phyloP scores from a whole-genome alignment of 2,113 vertebrate species.

The Lagenorhynchus albirostris region DNA sequence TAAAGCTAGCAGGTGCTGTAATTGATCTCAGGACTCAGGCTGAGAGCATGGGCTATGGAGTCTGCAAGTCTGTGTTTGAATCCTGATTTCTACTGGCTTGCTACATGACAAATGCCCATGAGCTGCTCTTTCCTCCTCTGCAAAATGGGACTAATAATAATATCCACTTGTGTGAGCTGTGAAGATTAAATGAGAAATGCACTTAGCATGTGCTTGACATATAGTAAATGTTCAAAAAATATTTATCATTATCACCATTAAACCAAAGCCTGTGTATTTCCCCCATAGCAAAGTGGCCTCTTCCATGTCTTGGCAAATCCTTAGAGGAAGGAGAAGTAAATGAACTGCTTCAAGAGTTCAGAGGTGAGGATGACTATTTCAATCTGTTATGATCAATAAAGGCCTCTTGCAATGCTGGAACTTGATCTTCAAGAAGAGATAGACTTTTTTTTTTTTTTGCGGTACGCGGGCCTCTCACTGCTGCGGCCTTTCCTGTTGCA shows the following conservation, averaged over 20 bases:
- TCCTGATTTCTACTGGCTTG: background rate
- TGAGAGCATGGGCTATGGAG: background rate
- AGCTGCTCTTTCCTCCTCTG: background rate
- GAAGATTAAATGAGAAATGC: constrained; percentile 8
- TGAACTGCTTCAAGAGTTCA: background rate
- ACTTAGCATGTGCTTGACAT: background rate
- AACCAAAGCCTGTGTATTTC: background rate
- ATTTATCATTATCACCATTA: background rate
- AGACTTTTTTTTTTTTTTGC: background rate
- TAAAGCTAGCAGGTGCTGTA: background rate
- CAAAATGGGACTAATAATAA: background rate
- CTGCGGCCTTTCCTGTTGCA: too few relatives aligned
- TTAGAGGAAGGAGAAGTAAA: background rate
- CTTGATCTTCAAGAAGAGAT: background rate
- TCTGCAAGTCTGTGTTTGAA: background rate
- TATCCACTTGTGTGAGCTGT: background rate
- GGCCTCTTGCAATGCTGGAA: background rate
- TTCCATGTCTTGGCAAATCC: background rate
- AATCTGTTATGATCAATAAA: background rate
- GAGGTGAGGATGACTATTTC: background rate
- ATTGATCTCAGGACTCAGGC: background rate
- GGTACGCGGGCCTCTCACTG: too few relatives aligned
- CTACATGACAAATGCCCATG: background rate
- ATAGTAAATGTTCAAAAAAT: background rate
- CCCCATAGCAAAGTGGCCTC: background rate